Percentiles rank a stretch among this genome's conserved stretches.
Conservation (phyloP, 2,113 vertebrate genomes). For the Mungos mungo region DNA sequence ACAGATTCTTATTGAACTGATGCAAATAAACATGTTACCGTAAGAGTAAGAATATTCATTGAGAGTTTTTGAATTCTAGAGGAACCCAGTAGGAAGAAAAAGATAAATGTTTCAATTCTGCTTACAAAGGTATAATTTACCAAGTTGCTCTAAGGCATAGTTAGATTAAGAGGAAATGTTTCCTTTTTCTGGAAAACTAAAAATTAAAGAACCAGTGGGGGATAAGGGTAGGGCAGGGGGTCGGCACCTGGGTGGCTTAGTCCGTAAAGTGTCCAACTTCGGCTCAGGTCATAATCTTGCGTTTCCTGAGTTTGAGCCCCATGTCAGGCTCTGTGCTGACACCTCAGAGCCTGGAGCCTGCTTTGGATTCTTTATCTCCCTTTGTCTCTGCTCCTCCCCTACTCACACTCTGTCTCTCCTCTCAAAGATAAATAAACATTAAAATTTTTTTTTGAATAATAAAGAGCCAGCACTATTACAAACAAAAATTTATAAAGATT, state of each 20-base stretch:
- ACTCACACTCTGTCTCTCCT: too few relatives aligned
- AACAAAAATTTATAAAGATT: neutral
- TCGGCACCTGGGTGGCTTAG: too few relatives aligned
- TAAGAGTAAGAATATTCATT: neutral
- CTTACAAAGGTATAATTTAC: neutral
- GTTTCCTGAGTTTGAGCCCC: too few relatives aligned
- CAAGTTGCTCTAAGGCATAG: neutral
- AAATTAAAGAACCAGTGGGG: neutral
- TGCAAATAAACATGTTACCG: neutral
- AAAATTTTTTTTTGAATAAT: too few relatives aligned
- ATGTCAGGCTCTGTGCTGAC: too few relatives aligned
- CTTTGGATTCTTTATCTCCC: too few relatives aligned
- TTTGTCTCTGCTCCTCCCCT: too few relatives aligned
- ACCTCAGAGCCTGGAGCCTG: too few relatives aligned
- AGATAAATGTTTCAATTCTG: neutral
- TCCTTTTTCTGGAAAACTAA: neutral
- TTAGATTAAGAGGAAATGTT: neutral
- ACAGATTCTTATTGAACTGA: neutral
- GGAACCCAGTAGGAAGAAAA: neutral
- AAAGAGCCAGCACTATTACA: neutral
- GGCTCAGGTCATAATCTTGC: too few relatives aligned
- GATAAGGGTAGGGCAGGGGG: too few relatives aligned
- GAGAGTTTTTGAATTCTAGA: neutral
- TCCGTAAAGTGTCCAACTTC: too few relatives aligned
- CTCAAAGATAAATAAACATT: too few relatives aligned